Base-by-base conservation (phyloP, 1,140 invertebrate species). In the Theocolax elegans region DNA sequence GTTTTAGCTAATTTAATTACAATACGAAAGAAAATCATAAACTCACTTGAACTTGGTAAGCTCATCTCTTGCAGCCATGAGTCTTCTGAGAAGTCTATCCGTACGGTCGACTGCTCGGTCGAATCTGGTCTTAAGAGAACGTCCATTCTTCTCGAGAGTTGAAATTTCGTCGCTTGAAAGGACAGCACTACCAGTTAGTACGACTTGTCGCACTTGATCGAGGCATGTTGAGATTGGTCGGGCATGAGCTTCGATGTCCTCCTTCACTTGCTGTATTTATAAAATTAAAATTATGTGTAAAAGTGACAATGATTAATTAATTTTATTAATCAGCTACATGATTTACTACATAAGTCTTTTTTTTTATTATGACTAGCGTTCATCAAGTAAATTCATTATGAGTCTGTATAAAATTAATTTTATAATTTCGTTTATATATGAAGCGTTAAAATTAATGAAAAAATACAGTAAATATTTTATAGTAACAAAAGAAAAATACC, bases 141-240 rank as follows among this genome's bases (percentile, higher is more conserved):
- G 90, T 8, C 93, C 93, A 69, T 94, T 93, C 73, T 92, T 92
- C 81, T 97, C 95, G 44, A 98, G 83, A 29, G 91, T 92, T n/a
- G 91, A 90, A 4, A 91, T 90, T 88, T 98, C 95, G 76, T 96
- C 95, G 59, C 92, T 91, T 12, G 95, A 95, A 0, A 98, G 86
- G 17, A 96, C 94, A 76, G 97, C 95, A 54, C 93, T 91, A 6
- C 95, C 95, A 46, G 94, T 95, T 2, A 96, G 89, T 2, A 96
- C 92, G 9, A 99, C 89, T 79, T 97, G 95, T 58, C 95, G 91
- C 2, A 96, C 93, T 88, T 97, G 95, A 83, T 98, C 96, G 54
- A 96, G 87, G 73, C 95, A 95, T 40, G 44, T 42, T 40, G 92
- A 90, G 2, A 98, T 92, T 38, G 94, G 91, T 35, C 95, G 91